These are phyloP conservation scores for Sphaerophoria rueppellii DNA, from an alignment of 2,888 invertebrate species.

Conservation along the genomic window DNA sequence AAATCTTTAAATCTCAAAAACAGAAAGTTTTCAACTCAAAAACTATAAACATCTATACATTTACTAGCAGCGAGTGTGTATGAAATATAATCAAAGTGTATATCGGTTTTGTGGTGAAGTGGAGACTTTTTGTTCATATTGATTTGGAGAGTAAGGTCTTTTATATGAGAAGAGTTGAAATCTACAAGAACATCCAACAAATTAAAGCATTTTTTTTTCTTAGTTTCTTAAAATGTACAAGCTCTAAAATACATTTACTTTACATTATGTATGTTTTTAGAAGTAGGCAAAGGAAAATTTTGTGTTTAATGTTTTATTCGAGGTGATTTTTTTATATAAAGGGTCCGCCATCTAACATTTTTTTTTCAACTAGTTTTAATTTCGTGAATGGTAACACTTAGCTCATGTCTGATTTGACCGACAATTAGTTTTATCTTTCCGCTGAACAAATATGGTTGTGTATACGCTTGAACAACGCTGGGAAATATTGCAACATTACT, in stretches of 20 bases:
- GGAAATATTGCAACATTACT: too few relatives aligned
- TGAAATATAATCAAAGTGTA: constrained; percentile 15
- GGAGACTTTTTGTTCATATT: constrained; percentile 29
- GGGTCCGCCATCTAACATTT: too few relatives aligned
- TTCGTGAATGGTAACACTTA: too few relatives aligned
- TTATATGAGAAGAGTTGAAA: constrained; percentile 16
- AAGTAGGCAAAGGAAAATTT: too few relatives aligned
- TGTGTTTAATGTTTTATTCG: too few relatives aligned
- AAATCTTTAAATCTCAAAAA: constrained; percentile 41
- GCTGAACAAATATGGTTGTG: too few relatives aligned
- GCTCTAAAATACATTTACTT: not conserved
- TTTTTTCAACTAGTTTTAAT: too few relatives aligned
- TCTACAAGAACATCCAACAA: constrained; percentile 18
- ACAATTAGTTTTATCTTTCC: too few relatives aligned
- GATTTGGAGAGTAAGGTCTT: constrained; percentile 18
- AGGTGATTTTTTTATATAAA: too few relatives aligned
- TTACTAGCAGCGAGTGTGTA: constrained; percentile 63
- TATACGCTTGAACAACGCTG: too few relatives aligned
- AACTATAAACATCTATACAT: constrained; percentile 70
- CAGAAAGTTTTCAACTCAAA: constrained; percentile 26
- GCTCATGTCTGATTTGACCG: too few relatives aligned
- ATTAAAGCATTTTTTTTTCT: not conserved
- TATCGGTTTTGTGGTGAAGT: constrained; percentile 41
- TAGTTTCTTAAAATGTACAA: not conserved
- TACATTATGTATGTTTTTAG: too few relatives aligned